A percentile compares a stretch with the other conserved stretches of the same genome.
Conservation (phyloP, 2,888 invertebrate species). For the Apodemia mormo region DNA sequence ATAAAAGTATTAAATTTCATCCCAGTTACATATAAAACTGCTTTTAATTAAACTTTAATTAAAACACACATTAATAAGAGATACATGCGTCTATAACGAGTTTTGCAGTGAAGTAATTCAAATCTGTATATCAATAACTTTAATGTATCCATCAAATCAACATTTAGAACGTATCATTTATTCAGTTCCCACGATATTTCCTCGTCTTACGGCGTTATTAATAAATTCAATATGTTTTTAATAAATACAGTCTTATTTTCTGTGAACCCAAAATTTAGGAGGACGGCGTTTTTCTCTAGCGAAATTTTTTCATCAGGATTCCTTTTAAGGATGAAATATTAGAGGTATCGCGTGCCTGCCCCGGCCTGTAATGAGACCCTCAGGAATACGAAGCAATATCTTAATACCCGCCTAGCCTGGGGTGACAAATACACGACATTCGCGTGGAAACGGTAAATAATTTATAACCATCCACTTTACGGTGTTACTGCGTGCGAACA, state of each 20-base stretch:
- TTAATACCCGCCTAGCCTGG: conserved; percentile 72
- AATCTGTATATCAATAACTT: conserved; percentile 75
- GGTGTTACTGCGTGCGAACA: conserved; percentile 53
- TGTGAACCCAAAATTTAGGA: conserved; percentile 24
- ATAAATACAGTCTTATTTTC: conserved; percentile 10
- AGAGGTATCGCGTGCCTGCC: conserved; percentile 63
- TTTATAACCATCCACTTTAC: conserved; percentile 71
- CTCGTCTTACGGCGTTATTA: conserved; percentile 1
- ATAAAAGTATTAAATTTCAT: conserved; percentile 33
- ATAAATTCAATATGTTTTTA: conserved; percentile 13
- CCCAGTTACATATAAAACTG: conserved; percentile 11
- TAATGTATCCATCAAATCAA: conserved; percentile 76
- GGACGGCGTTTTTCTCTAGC: conserved; percentile 26
- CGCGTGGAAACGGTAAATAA: conserved; percentile 75
- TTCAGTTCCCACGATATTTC: conserved; percentile 9
- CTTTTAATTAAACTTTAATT: conserved; percentile 12
- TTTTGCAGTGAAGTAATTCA: conserved; percentile 49
- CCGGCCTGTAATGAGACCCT: conserved; percentile 72
- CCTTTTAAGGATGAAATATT: conserved; percentile 69
- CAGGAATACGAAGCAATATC: conserved; percentile 78
- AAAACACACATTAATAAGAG: conserved; percentile 23
- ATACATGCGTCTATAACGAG: conserved; percentile 69
- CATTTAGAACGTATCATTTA: conserved; percentile 46
- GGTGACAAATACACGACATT: conserved; percentile 75
- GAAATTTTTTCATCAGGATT: conserved; percentile 32